Conservation (phyloP, 2,113 vertebrate genomes). For the Mastomys coucha region DNA sequence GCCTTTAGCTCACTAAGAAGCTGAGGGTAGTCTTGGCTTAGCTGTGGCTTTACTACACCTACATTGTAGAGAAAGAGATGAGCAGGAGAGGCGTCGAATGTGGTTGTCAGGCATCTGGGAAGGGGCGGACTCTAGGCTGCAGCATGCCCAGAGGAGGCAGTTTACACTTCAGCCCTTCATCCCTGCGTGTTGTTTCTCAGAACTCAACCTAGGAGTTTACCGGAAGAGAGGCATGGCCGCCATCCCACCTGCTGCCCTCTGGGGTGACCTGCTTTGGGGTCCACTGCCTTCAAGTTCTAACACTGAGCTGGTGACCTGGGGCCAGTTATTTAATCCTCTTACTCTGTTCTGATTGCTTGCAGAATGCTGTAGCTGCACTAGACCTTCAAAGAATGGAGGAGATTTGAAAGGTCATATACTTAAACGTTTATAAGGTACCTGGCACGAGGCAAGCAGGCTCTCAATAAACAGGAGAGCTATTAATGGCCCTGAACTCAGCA, state of each 20-base stretch:
- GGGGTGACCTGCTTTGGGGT: background rate
- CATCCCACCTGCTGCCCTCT: background rate
- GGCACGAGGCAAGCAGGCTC: background rate
- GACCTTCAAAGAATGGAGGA: background rate
- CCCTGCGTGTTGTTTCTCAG: background rate
- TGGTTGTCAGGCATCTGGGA: slow-evolving; percentile 24
- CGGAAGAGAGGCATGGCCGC: background rate
- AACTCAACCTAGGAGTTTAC: background rate
- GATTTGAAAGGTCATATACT: background rate
- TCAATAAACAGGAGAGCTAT: slow-evolving; percentile 12
- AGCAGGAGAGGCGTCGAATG: background rate
- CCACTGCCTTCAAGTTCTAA: background rate
- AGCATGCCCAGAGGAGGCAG: accelerated
- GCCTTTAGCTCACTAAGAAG: background rate
- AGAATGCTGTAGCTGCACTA: background rate
- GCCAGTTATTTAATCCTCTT: background rate
- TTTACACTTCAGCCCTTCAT: too few relatives aligned
- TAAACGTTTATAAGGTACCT: background rate
- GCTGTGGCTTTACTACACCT: background rate
- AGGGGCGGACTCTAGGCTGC: background rate
- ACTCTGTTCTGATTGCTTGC: background rate
- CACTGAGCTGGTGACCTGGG: background rate
- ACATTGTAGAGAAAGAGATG: background rate
- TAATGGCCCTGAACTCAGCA: background rate
- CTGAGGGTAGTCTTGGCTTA: background rate